Evolutionary conservation across 2,888 invertebrate species (phyloP).

Genomic region (Drosophila subsilvestris): DNA sequence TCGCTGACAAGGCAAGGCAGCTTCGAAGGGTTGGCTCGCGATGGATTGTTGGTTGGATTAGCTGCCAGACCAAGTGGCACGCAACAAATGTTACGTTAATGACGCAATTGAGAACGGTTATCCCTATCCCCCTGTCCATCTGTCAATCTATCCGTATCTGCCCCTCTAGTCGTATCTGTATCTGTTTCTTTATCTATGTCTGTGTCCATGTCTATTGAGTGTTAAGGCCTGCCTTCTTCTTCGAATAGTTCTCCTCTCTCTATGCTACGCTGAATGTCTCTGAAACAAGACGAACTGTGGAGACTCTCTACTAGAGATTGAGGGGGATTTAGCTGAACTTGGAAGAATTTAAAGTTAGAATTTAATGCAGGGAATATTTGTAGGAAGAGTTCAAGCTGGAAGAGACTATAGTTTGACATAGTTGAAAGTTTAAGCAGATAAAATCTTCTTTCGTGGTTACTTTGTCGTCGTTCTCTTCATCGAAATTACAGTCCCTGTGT

Average conservation of each 20-base stretch:
- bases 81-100: conserved; percentile 66
- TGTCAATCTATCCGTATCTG: neutral
- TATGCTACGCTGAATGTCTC: neutral
- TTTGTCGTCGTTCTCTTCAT: neutral
- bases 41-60: conserved; percentile 21
- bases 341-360: neutral
- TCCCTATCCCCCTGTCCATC: neutral
- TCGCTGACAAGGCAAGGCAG: conserved; percentile 6
- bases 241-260: conserved; percentile 1
- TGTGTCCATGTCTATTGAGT: conserved; percentile 9
- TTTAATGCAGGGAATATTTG: too few relatives aligned
- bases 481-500: neutral
- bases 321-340: neutral
- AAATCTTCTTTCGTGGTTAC: too few relatives aligned
- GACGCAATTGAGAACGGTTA: conserved; percentile 53
- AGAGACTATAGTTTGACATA: neutral
- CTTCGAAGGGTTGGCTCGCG: neutral
- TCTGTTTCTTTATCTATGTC: conserved; percentile 5
- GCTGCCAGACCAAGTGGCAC: conserved; percentile 54
- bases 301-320: conserved; percentile 1
- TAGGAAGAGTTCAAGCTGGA: too few relatives aligned
- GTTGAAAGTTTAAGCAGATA: too few relatives aligned
- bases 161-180: conserved; percentile 2
- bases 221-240: conserved; percentile 1
- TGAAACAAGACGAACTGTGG: neutral